Percentiles rank a stretch among this genome's conserved stretches.
Evolutionary conservation across 2,797 vertebrate species (phyloP).

Genomic region (Chrysocyon brachyurus): DNA sequence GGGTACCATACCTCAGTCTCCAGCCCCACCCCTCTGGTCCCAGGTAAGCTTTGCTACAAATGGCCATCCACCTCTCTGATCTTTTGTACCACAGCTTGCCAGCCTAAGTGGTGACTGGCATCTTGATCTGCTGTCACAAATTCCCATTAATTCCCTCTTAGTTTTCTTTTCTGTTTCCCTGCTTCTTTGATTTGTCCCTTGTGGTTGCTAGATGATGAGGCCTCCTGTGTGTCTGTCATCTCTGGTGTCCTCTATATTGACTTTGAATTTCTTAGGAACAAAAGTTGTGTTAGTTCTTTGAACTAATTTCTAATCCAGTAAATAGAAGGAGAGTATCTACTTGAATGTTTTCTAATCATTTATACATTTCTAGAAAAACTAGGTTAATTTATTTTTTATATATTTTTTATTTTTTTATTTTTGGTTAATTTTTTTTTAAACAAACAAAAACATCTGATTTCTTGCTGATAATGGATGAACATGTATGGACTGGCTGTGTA

Average conservation of each 20-base stretch:
- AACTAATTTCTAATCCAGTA: slow-evolving; percentile 60
- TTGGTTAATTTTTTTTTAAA: too few relatives aligned
- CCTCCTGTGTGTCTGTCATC: slow-evolving; percentile 71
- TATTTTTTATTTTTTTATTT: too few relatives aligned
- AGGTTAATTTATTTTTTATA: slow-evolving; percentile 60
- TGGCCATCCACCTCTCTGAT: slow-evolving; percentile 45
- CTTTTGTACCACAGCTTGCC: slow-evolving; percentile 62
- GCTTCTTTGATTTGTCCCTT: slow-evolving; percentile 72
- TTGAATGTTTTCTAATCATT: slow-evolving; percentile 62
- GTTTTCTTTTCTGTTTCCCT: slow-evolving; percentile 70
- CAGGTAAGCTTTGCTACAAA: slow-evolving; percentile 84
- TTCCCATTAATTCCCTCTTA: slow-evolving; percentile 24
- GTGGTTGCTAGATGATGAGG: slow-evolving; percentile 76
- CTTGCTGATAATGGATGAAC: too few relatives aligned
- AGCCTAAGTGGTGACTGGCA: slow-evolving; percentile 13
- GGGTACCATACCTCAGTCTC: slow-evolving; percentile 87
- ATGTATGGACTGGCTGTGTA: not conserved
- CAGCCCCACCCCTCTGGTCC: slow-evolving; percentile 86
- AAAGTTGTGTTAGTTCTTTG: slow-evolving; percentile 63
- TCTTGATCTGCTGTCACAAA: slow-evolving; percentile 2
- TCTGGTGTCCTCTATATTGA: slow-evolving; percentile 77
- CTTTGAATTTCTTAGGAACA: slow-evolving; percentile 67
- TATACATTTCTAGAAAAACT: slow-evolving; percentile 54
- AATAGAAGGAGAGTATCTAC: slow-evolving; percentile 53
- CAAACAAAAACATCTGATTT: too few relatives aligned